Conservation (phyloP, 2,888 invertebrate species). For the Drosophila vallismaia region DNA sequence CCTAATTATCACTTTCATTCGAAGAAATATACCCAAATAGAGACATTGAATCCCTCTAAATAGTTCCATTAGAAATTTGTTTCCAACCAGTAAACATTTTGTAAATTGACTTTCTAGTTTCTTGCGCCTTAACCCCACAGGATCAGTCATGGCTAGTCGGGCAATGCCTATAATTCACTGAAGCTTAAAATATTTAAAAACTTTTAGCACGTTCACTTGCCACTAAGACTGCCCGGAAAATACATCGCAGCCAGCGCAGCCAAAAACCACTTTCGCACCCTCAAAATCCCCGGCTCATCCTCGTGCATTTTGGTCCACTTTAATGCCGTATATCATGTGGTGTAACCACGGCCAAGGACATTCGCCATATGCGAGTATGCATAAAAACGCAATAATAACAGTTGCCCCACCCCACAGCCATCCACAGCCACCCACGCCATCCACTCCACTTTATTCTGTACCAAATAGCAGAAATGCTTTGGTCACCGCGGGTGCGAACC, state of each 20-base stretch:
- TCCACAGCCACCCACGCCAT: background rate
- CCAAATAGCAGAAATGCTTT: conserved; percentile 62
- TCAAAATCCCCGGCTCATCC: conserved; percentile 21
- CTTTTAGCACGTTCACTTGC: conserved; percentile 54
- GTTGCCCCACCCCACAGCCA: conserved; percentile 5
- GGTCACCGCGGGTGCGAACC: conserved; percentile 72
- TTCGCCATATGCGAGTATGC: conserved; percentile 77
- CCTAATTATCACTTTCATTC: conserved; percentile 14
- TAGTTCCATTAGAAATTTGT: background rate
- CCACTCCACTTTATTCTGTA: background rate
- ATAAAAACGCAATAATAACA: conserved; percentile 78
- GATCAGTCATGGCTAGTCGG: conserved; percentile 3
- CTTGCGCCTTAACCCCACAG: background rate
- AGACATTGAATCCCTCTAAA: background rate
- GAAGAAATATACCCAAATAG: background rate
- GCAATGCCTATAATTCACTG: conserved; percentile 58
- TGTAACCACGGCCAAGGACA: conserved; percentile 76
- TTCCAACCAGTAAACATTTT: background rate
- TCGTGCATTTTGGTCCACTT: conserved; percentile 55
- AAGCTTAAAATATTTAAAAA: conserved; percentile 64
- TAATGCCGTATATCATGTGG: conserved; percentile 70
- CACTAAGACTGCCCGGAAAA: conserved; percentile 17
- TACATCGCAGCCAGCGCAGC: background rate
- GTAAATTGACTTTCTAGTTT: conserved; percentile 16
- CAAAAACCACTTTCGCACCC: conserved; percentile 36